Conservation (phyloP, 1,140 invertebrate genomes). For the Magallana ariakensis region DNA sequence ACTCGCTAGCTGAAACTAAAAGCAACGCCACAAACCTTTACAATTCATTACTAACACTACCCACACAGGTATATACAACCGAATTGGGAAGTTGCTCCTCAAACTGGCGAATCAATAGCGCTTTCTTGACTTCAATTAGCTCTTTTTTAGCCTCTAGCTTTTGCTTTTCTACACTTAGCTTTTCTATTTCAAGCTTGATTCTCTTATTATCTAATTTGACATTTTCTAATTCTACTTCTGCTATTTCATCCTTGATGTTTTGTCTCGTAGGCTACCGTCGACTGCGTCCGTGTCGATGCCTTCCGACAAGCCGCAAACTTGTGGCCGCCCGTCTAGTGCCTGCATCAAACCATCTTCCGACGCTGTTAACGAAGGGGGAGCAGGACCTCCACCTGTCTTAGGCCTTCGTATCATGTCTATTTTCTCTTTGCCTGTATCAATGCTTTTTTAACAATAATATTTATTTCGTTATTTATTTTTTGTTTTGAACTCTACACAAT, state of each 20-base stretch:
- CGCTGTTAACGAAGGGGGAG: not conserved
- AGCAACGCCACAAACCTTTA: not conserved
- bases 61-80: not conserved
- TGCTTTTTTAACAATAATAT: no score
- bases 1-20: no score
- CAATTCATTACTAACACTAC: not conserved
- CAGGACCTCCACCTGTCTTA: not conserved
- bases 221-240: not conserved
- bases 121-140: no score
- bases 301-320: not conserved
- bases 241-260: no score
- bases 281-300: not conserved
- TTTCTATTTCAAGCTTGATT: not conserved
- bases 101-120: not conserved
- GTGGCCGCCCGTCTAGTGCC: not conserved
- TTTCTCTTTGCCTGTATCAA: not conserved
- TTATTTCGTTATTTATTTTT: no score
- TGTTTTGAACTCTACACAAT: no score
- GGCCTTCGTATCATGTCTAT: not conserved
- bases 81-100: conserved; percentile 1
- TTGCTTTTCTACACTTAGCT: not conserved
- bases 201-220: not conserved
- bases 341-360: not conserved
- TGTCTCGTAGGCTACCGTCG: no score
- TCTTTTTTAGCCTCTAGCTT: not conserved